Conservation (phyloP, 1,140 invertebrate genomes). For the Drosophila orosa region DNA sequence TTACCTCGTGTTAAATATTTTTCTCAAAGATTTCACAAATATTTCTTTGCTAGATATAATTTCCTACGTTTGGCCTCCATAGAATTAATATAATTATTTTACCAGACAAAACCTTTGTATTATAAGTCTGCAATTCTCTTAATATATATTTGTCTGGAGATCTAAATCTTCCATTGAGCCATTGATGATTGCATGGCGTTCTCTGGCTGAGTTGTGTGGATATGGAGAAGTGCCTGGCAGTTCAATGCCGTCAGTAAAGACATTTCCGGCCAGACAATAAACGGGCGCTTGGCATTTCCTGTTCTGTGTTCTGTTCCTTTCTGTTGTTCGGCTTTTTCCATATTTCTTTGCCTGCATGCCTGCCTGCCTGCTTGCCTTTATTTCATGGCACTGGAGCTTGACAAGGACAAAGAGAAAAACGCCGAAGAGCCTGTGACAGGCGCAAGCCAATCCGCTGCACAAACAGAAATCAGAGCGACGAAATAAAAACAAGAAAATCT, state of each 20-base stretch:
- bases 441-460: conserved; percentile 59
- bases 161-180: conserved; percentile 24
- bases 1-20: too few species aligned
- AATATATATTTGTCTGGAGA: conserved; percentile 3
- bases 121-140: neutral
- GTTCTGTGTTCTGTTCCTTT: conserved; percentile 8
- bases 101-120: neutral
- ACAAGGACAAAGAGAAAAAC: conserved; percentile 66
- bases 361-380: too few species aligned
- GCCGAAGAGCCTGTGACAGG: conserved; percentile 53
- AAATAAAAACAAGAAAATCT: conserved; percentile 63
- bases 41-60: neutral
- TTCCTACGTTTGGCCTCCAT: too few species aligned
- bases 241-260: conserved; percentile 64
- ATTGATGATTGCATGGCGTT: conserved; percentile 54
- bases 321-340: conserved; percentile 28
- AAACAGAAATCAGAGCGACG: conserved; percentile 55
- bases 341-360: conserved; percentile 28
- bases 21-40: too few species aligned
- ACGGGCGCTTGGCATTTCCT: conserved; percentile 69
- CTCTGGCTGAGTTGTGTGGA: neutral
- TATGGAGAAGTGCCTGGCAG: conserved; percentile 19
- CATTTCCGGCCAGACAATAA: conserved; percentile 80
- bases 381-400: conserved; percentile 54
- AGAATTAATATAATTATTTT: neutral